Evolutionary conservation across 2,888 invertebrate genomes (phyloP), one percentile per base, ranked within the genome.

Genomic region (Neoitamus cyanurus): DNA sequence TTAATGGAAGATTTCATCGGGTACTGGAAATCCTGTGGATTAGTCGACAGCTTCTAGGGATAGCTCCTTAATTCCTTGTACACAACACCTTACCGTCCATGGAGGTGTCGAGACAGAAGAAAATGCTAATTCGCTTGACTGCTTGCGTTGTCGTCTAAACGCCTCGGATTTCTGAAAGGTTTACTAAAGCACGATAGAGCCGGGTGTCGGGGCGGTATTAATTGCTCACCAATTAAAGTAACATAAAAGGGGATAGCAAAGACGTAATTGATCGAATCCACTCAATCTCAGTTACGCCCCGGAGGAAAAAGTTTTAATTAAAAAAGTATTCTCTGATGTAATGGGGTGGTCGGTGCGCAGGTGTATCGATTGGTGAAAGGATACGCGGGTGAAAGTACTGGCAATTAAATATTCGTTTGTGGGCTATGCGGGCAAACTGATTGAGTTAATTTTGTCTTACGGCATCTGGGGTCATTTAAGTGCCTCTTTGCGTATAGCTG

Each of bases 211-310:
- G 75, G 13, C 75, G 13, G 75, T 37, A 42, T 42, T 75, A 75
- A 75, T 75, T 75, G 42, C 25, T 37, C 75, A 42, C 42, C 75
- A 75, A 75, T 75, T 75, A 75, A 75, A 75, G 42, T 25, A 42
- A 28, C 75, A 75, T 75, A 75, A 75, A 75, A 30, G 75, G 34
- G 20, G 75, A 75, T 42, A 20, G 75, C 20, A 75, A 75, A 75
- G 75, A 42, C 15, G 75, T 75, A 75, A 75, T 75, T 75, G 75
- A 75, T 75, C 42, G 75, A 75, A 75, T 42, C 75, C 75, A 75
- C 42, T 75, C 75, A 75, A 75, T 75, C 75, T 75, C 75, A 28
- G 75, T 42, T 75, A 46, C 75, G 42, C 5, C 37, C 20, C n/a
- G 4, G 13, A 42, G 42, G 42, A 25, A 75, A 75, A 37, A 75